Evolutionary conservation across 2,113 vertebrate species (phyloP).

Genomic region (Felis catus): DNA sequence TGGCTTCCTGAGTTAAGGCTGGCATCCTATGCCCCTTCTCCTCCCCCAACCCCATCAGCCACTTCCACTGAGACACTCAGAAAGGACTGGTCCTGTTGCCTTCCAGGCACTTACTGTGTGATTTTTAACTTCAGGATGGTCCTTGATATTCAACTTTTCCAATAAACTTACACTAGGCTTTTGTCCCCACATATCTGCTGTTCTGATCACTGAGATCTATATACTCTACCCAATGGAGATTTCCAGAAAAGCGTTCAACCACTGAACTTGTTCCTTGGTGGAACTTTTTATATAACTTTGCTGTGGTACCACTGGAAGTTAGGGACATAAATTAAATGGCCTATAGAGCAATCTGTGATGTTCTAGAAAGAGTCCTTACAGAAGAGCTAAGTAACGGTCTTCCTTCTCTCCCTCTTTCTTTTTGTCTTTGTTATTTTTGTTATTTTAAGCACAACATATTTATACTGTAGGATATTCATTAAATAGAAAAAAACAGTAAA

Average conservation of each 20-base stretch:
- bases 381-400: background rate
- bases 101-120: background rate
- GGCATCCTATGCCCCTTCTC: background rate
- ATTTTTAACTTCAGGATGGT: background rate
- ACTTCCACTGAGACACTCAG: background rate
- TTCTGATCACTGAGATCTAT: background rate
- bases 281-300: background rate
- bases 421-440: background rate
- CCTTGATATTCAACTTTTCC: background rate
- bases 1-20: background rate
- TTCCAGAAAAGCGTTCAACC: background rate
- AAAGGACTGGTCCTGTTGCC: background rate
- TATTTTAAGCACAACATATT: background rate
- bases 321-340: background rate
- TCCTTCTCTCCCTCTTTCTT: background rate
- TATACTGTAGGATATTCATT: background rate
- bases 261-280: background rate
- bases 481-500: background rate
- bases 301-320: background rate
- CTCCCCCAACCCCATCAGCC: background rate
- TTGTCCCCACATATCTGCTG: background rate
- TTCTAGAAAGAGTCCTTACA: background rate
- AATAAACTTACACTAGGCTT: background rate
- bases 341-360: background rate
- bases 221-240: background rate